Evolutionary conservation across 2,113 vertebrate genomes (phyloP), one percentile per base, ranked within the genome.

Genomic region (Eudorcas thomsonii): DNA sequence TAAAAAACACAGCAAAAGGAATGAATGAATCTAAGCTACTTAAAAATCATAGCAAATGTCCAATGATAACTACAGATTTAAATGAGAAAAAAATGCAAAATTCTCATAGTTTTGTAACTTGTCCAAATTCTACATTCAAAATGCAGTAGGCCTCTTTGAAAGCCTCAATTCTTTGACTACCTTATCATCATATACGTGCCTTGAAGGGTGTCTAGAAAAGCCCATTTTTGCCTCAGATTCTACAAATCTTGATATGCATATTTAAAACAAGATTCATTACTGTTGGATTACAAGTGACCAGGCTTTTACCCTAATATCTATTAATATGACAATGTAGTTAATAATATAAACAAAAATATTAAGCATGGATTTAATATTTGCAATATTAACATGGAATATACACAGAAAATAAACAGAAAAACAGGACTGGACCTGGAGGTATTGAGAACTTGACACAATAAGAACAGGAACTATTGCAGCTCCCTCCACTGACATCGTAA

Each of bases 401-500:
- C 0, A 7, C 39, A 98, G 93, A 92, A 95, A 82, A 96, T 74
- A 57, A 77, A 74, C 9, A 64, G 50, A 94, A 91, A 87, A 83
- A 93, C 54, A 55, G n/a, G 55, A 83, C 91, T 48, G 87, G 95
- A 91, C 97, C 84, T 52, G 28, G 17, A 4, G 74, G 84, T 95
- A 50, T 91, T 93, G 52, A 96, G 95, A 98, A 98, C 89, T 89
- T 97, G 93, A 88, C 84, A 98, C 97, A 98, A 98, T 96, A 97
- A 57, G 1, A 88, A 83, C 84, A 97, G 92, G 96, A 98, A 98
- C 97, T 90, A 94, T 0, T 91, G 94, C 93, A 78, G 96, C 81
- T 96, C 97, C 96, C 97, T 98, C 98, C 98, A 98, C 95, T 98
- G 98, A 98, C 97, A 97, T 97, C 97, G 96, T 97, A 96, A 98